phyloP scores from a whole-genome alignment of 2,888 invertebrate species.

The Monochamus alternatus region DNA sequence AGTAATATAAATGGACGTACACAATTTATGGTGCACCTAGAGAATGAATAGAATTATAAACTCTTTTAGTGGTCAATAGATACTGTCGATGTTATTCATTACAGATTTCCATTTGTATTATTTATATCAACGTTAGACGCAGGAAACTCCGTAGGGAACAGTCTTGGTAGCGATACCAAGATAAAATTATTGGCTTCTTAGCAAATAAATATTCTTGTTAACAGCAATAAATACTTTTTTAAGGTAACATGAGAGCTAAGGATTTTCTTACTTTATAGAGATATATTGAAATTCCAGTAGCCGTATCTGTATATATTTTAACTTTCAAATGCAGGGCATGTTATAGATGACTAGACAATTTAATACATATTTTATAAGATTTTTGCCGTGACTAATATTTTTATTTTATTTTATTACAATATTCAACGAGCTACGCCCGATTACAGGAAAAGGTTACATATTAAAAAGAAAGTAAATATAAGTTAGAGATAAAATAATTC shows the following conservation, averaged over 20 bases:
- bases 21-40: neutral
- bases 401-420: too few species aligned
- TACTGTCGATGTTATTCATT: neutral
- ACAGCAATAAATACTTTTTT: slow-evolving; percentile 8
- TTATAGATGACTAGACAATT: too few species aligned
- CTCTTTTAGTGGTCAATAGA: slow-evolving; percentile 6
- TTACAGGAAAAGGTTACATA: too few species aligned
- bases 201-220: slow-evolving; percentile 8
- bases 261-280: neutral
- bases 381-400: too few species aligned
- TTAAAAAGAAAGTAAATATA: too few species aligned
- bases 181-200: neutral
- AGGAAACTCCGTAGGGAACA: neutral
- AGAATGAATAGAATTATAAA: neutral
- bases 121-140: neutral
- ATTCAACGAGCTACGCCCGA: too few species aligned
- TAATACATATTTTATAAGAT: too few species aligned
- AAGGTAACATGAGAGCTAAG: neutral
- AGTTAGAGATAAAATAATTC: too few species aligned
- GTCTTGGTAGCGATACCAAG: neutral
- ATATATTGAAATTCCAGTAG: slow-evolving; percentile 9
- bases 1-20: neutral
- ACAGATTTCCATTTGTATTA: neutral
- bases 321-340: too few species aligned
- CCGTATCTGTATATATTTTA: neutral